Evolutionary conservation across 2,797 vertebrate genomes (phyloP), one percentile per base, ranked within the genome.

Genomic region (Etheostoma nigrum): DNA sequence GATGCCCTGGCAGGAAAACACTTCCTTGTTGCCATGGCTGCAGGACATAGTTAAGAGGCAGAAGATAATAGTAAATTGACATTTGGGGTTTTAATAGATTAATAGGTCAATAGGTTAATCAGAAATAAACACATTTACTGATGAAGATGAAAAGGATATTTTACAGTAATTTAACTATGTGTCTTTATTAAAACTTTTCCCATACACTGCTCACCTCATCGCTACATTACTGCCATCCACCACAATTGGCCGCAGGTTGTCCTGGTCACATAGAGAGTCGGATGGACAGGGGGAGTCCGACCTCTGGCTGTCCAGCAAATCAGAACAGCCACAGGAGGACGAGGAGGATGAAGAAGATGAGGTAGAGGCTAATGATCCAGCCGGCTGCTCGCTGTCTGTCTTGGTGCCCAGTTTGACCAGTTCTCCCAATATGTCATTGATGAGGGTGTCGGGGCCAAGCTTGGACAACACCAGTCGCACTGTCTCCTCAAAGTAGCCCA

Each of bases 181-280:
- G 1, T 60, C 10, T 36, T 23, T 3, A 21, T 47, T 16, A 0
- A 52, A 18, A n/a, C 25, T 2, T 13, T n/a, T 10, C 5, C 23
- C 21, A 16, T 0, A 40, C 2, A 2, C 25, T 2, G 6, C 96
- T 92, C 90, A 98, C 98, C 98, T 99, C 98, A 99, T 99, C 79
- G 98, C 98, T 71, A 99, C 97, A 21, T 99, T 99, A 83, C 98
- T 99, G 85, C 98, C 98, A 58, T 99, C 98, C 78, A 99, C 95
- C 84, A 99, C 98, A 5, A 99, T 15, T 0, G 97, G 97, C 30
- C 97, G 95, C 90, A 99, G 93, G 91, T 98, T 99, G 93, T 98
- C 97, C 82, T 96, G 96, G 83, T 98, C 97, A 47, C 96, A 95
- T 59, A 93, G 70, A 3, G 86, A 49, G 3, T 94, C 92, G 14